Base-by-base conservation (phyloP, 2,888 invertebrate genomes). In the Stenotaenia linearis region DNA sequence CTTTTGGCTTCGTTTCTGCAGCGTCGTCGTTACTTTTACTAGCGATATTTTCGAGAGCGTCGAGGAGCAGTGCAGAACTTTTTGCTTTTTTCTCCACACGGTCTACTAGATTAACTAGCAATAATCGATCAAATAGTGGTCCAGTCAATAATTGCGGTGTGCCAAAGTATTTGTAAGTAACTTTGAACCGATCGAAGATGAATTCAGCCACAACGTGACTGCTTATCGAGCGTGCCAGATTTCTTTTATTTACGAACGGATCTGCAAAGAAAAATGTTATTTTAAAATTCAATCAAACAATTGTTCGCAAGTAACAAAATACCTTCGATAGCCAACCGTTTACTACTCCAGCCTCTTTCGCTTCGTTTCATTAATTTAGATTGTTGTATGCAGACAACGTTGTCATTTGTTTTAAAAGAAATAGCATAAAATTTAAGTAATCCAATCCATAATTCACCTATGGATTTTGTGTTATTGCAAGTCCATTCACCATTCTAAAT, bases 131-230 rank as follows among this genome's bases (percentile, higher is more conserved):
- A 82, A 85, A 86, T 37, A 87, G 81, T 5, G 86, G 85, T 1
- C 86, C 87, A 23, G 81, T 79, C 18, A 80, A 80, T n/a, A 84
- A 84, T 79, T 86, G 86, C 1, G 87, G 87, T 61, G 86, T 84
- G 5, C 84, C 87, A 84, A 88, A 89, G 83, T 89, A 89, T 28
- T 85, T 82, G 82, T 86, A 88, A 1, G 88, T 85, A 23, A 84
- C 85, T 75, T 86, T 84, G 37, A 89, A 83, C 74, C 87, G 86
- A 40, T 86, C 86, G 75, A 86, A 84, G 80, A 89, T 87, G 82
- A 87, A 89, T 50, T 88, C 88, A 83, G 86, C 87, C 30, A 88
- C 85, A 56, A 85, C 84, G 21, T 84, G 84, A 81, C 86, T 86
- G 76, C 86, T 86, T 45, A 89, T 84, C 50, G 86, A 85, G 75